Conservation (phyloP, 2,113 vertebrate genomes). For the Octodon degus region DNA sequence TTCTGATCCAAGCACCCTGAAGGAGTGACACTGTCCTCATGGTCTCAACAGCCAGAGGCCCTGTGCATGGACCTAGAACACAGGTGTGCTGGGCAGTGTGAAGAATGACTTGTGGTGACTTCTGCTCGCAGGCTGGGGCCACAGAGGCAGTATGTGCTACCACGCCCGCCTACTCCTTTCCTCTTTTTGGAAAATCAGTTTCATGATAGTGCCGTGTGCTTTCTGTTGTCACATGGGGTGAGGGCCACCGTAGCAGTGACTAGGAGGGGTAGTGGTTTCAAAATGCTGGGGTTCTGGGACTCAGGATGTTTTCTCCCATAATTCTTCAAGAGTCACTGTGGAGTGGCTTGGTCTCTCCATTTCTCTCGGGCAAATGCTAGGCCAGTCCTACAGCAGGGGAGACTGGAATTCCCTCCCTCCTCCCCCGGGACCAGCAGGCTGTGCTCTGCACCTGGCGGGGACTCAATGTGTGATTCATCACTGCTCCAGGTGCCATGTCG, state of each 20-base stretch:
- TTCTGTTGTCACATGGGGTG: background rate
- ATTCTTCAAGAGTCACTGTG: background rate
- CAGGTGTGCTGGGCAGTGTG: background rate
- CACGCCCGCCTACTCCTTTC: background rate
- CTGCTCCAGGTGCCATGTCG: background rate
- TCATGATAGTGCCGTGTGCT: background rate
- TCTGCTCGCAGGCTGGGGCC: background rate
- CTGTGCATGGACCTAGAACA: background rate
- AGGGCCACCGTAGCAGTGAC: background rate
- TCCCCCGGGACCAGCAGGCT: background rate
- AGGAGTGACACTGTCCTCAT: background rate
- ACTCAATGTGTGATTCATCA: background rate
- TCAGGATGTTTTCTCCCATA: background rate
- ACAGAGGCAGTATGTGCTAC: background rate
- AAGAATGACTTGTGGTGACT: background rate
- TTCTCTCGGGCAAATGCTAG: background rate
- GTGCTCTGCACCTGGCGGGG: background rate
- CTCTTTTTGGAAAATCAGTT: background rate
- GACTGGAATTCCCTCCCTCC: too few species aligned
- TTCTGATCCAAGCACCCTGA: background rate
- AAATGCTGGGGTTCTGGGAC: background rate
- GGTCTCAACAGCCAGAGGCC: background rate
- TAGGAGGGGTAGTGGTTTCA: background rate
- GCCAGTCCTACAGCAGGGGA: accelerated
- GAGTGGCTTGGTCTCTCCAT: background rate